Evolutionary conservation across 2,113 vertebrate species (phyloP).

Genomic region (Peromyscus californicus): DNA sequence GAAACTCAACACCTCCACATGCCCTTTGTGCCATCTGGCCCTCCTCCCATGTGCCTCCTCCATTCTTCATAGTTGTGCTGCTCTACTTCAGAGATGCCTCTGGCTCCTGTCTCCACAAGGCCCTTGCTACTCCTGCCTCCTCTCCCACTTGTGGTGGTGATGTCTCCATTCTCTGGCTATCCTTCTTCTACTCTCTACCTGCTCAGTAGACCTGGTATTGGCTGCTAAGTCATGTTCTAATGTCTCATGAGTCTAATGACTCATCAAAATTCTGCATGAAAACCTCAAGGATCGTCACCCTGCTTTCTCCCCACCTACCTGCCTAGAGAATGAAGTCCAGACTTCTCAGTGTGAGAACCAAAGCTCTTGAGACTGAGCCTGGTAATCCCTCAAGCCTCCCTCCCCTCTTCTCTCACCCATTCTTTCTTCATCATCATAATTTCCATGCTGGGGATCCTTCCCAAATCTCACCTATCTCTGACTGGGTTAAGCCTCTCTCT

Average conservation of each 20-base stretch:
- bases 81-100: background rate
- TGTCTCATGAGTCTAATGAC: background rate
- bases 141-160: background rate
- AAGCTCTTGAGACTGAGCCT: background rate
- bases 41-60: background rate
- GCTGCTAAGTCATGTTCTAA: background rate
- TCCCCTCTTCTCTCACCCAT: background rate
- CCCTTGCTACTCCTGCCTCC: rapidly evolving
- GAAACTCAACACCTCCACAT: background rate
- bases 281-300: rapidly evolving
- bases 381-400: no score
- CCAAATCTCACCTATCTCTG: background rate
- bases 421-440: no score
- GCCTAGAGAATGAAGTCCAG: background rate
- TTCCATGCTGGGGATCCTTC: background rate
- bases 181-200: background rate
- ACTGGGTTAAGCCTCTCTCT: background rate
- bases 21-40: background rate
- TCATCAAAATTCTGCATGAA: background rate
- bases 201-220: background rate
- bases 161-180: background rate
- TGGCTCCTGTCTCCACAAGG: rapidly evolving
- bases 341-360: background rate
- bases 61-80: background rate
- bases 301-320: no score